Evolutionary conservation across 2,888 invertebrate species (phyloP), one percentile per base, ranked within the genome.

Genomic region (Eilema caniola): DNA sequence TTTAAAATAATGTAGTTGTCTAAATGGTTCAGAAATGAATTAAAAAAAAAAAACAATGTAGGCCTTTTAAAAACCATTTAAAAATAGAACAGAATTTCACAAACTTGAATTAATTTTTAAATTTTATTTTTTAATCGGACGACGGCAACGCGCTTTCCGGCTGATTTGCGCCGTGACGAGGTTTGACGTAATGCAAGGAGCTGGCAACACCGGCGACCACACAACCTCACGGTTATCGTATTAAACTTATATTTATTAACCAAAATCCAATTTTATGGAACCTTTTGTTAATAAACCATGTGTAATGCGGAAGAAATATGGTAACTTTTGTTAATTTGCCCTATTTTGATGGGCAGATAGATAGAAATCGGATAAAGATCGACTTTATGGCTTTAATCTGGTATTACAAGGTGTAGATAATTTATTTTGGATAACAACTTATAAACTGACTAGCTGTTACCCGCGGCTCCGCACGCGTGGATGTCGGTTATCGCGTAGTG

Each of bases 151-250:
- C 80, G 75, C 83, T 78, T 92, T 92, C 89, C 85, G 87, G 85
- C 83, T 88, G 87, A 92, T 89, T 85, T 82, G 89, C 75, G 83
- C 78, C 77, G 80, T 92, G 93, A 92, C 79, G 85, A 86, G 89
- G 80, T 88, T 85, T 89, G 91, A 90, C 91, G 91, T 92, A 92
- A 92, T 86, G 91, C 91, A 90, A 91, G 92, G 83, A 92, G 92
- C 91, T 85, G 81, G 83, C 77, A 83, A 81, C 83, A 83, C 73
- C 76, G 80, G 72, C 86, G 92, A 89, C 91, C 92, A 90, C 92
- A 90, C 90, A 89, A 74, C 80, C 66, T 75, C 77, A 78, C 77
- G 80, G 80, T 78, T 86, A 87, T 84, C 84, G 73, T 72, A 73
- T 53, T 53, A 53, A n/a, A 53, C 20, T 10, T 53, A 41, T 41